phyloP scores from a whole-genome alignment of 2,797 vertebrate genomes.

The Phalanger gymnotis region DNA sequence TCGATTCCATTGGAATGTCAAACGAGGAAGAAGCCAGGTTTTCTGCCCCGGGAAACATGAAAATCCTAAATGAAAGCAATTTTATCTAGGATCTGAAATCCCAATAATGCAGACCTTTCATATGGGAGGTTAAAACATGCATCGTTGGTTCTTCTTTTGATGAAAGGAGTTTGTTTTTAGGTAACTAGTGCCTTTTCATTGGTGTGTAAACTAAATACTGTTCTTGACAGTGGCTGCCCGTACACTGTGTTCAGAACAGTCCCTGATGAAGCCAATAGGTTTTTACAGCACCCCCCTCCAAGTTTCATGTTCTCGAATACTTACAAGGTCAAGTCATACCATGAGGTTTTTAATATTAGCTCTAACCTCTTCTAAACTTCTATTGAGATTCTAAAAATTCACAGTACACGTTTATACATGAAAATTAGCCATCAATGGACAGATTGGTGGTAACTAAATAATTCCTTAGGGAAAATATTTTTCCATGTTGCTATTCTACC shows the following conservation, averaged over 20 bases:
- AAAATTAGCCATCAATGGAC: constrained; percentile 17
- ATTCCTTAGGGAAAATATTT: constrained; percentile 50
- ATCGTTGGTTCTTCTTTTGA: neutral
- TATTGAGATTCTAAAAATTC: constrained; percentile 6
- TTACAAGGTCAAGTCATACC: neutral
- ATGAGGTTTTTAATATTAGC: constrained; percentile 13
- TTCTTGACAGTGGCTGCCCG: neutral
- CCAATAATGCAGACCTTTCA: constrained; percentile 34
- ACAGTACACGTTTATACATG: constrained; percentile 14
- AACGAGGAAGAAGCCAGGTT: constrained; percentile 27
- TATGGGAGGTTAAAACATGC: constrained; percentile 28
- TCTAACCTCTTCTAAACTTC: constrained; percentile 20
- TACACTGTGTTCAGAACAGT: constrained; percentile 11
- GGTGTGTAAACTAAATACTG: constrained; percentile 17
- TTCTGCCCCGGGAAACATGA: constrained; percentile 41
- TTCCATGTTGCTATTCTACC: constrained; percentile 22
- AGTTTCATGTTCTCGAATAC: neutral
- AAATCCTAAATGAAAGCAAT: constrained; percentile 5
- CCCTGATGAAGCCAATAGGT: neutral
- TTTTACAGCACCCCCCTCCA: neutral
- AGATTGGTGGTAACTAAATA: constrained; percentile 17
- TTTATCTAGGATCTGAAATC: constrained; percentile 52
- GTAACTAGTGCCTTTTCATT: constrained; percentile 4
- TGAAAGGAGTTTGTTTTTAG: constrained; percentile 45
- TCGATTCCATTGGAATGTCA: constrained; percentile 52